Conservation (phyloP, 1,140 invertebrate genomes). For the Sinella curviseta region DNA sequence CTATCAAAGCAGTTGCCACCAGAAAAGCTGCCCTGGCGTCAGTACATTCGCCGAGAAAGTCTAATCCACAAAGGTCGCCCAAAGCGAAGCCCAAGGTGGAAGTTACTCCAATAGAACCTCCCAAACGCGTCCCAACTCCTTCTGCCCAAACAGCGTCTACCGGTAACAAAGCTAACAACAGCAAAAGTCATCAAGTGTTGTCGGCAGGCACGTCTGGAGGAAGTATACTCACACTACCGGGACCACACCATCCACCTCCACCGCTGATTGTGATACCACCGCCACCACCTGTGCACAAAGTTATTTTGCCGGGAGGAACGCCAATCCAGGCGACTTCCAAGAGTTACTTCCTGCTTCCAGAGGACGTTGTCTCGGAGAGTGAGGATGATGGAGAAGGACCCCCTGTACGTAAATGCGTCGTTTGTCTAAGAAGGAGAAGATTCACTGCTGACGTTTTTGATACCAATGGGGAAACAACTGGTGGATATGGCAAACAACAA, state of each 20-base stretch:
- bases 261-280: neutral
- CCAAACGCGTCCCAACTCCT: too few species aligned
- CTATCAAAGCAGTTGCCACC: neutral
- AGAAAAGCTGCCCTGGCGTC: neutral
- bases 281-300: neutral
- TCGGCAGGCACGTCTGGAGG: neutral
- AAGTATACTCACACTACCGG: neutral
- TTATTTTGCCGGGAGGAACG: neutral
- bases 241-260: conserved; percentile 4
- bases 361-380: conserved; percentile 11
- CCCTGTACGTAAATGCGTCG: conserved; percentile 28
- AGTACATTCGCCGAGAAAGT: neutral
- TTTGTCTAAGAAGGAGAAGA: conserved; percentile 37
- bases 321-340: neutral
- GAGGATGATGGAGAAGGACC: conserved; percentile 16
- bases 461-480: neutral
- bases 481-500: conserved; percentile 14
- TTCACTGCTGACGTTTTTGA: conserved; percentile 44
- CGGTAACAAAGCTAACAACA: too few species aligned
- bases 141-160: too few species aligned
- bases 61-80: neutral
- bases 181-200: neutral
- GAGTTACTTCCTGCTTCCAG: conserved; percentile 1
- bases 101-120: neutral
- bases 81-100: neutral